Percentiles rank a stretch among this genome's conserved stretches.
phyloP scores from a whole-genome alignment of 2,113 vertebrate species.

The Chamaea fasciata region DNA sequence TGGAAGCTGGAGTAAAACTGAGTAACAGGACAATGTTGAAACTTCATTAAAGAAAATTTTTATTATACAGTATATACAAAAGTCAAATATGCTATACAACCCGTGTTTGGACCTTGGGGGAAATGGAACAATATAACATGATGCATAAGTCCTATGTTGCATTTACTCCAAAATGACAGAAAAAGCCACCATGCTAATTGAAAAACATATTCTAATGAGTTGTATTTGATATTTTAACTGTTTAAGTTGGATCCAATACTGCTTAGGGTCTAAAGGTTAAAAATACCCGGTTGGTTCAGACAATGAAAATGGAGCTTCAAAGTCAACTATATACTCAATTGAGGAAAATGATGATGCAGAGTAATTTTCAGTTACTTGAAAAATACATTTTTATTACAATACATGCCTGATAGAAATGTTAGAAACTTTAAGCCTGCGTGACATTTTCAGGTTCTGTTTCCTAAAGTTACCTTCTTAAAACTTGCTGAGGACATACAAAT shows the following conservation, averaged over 20 bases:
- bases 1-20: not conserved
- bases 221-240: not conserved
- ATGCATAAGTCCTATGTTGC: not conserved
- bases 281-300: not conserved
- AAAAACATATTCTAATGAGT: not conserved
- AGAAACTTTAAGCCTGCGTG: not conserved
- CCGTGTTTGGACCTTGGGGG: not conserved
- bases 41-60: not conserved
- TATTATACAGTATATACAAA: not conserved
- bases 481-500: not conserved
- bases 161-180: not conserved
- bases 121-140: not conserved
- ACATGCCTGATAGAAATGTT: not conserved
- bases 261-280: not conserved
- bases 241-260: not conserved
- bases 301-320: not conserved
- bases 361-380: not conserved
- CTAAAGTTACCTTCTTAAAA: not conserved
- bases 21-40: not conserved
- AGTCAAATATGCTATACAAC: not conserved
- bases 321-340: not conserved
- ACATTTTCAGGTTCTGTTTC: not conserved
- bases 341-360: not conserved
- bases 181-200: not conserved
- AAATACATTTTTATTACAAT: not conserved